phyloP scores from a whole-genome alignment of 2,797 vertebrate species.

The Coendou prehensilis region DNA sequence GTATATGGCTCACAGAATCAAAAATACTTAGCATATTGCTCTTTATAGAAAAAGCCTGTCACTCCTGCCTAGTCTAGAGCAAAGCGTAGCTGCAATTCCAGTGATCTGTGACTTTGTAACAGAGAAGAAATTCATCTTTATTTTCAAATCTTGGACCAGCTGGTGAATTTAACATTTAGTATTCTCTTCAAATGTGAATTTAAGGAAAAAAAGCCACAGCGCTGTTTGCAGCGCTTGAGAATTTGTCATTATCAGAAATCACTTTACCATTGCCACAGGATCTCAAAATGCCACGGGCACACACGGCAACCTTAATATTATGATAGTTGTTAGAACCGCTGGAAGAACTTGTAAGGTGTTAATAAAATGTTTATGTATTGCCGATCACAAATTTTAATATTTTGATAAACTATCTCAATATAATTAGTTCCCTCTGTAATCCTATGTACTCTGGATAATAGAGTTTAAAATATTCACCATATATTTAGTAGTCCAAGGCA shows the following conservation, averaged over 20 bases:
- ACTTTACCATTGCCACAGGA: not conserved
- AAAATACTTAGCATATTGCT: not conserved
- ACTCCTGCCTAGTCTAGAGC: not conserved
- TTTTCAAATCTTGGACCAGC: not conserved
- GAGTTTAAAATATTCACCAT: not conserved
- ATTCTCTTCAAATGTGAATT: not conserved
- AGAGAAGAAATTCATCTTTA: not conserved
- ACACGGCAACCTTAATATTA: not conserved
- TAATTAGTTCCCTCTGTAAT: slow-evolving; percentile 15
- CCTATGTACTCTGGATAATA: not conserved
- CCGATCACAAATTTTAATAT: not conserved
- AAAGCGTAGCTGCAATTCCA: slow-evolving; percentile 1
- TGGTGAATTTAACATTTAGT: not conserved
- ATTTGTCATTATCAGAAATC: not conserved
- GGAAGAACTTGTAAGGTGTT: not conserved
- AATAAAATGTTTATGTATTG: not conserved
- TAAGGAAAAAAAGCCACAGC: not conserved
- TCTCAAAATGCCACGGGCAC: not conserved
- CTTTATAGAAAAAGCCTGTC: not conserved
- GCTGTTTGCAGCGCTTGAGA: not conserved
- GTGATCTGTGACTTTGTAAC: not conserved
- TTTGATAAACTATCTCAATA: not conserved
- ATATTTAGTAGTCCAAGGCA: not conserved
- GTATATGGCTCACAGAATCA: not conserved
- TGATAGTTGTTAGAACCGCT: not conserved